These are phyloP conservation scores for Parasteatoda tepidariorum DNA, from an alignment of 1,140 invertebrate genomes.

Conservation along the genomic window DNA sequence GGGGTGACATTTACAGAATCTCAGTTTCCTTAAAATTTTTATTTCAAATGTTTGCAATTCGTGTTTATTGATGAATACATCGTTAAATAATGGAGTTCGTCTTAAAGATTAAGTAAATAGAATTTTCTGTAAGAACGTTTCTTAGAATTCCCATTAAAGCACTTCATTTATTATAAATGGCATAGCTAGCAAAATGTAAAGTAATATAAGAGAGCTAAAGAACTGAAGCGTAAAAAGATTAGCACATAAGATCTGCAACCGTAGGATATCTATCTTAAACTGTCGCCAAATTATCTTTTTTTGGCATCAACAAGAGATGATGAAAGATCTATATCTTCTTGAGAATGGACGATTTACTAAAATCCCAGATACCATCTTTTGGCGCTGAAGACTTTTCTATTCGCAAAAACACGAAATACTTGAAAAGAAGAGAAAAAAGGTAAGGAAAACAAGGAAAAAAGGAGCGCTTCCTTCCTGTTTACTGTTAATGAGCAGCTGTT, in stretches of 20 bases:
- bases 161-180: no score
- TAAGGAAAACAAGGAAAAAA: not conserved
- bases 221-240: not conserved
- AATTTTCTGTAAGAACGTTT: no score
- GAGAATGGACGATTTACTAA: not conserved
- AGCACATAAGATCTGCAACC: not conserved
- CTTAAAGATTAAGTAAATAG: no score
- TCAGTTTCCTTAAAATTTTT: no score
- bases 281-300: slow-evolving; percentile 39
- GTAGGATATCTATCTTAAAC: slow-evolving; percentile 12
- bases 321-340: slow-evolving; percentile 1
- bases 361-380: not conserved
- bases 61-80: no score
- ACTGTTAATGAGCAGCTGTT: slow-evolving; percentile 48
- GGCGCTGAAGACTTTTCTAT: not conserved
- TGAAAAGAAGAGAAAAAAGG: not conserved
- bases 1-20: no score
- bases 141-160: no score
- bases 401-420: not conserved
- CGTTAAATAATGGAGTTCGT: no score
- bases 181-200: no score
- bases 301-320: not conserved
- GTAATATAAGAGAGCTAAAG: no score
- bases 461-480: not conserved
- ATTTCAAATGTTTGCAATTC: no score